Base-by-base conservation (phyloP, 2,797 vertebrate species). In the Pipistrellus pipistrellus region DNA sequence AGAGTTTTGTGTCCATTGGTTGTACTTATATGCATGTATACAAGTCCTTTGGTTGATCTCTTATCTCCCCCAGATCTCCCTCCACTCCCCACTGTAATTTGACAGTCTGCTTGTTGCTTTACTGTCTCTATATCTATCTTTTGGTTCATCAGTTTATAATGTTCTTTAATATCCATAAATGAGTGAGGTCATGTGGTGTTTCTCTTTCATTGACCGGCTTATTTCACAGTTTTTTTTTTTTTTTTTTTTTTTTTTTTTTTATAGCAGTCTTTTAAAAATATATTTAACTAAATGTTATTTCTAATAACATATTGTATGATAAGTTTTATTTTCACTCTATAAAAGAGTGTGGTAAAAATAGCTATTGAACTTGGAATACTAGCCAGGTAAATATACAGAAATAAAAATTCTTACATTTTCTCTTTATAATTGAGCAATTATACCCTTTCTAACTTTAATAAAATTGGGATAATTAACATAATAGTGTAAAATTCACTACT, bases 381-480 rank as follows among this genome's bases (percentile, higher is more conserved):
- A 38, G 59, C 77, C 25, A 8, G n/a, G 0, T 69, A 48, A 69
- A 59, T 27, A 59, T 35, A 69, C 44, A 89, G n/a, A 80, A 46
- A 89, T 76, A 17, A 17, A 23, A 14, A 2, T 30, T 25, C 13
- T 21, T 41, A n/a, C 53, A 80, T 48, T 71, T 59, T 55, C 11
- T 46, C 21, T 21, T 41, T 57, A 55, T 27, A 69, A 69, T 20
- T 89, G 30, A 88, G 25, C 25, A 77, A 77, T 35, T 8, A 53
- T 77, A 13, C 57, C 25, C 30, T 89, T 80, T 53, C 27, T 80
- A 69, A 46, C 66, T 72, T 90, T 90, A 77, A 72, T n/a, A 90
- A 46, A 62, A 82, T 90, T 72, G 46, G 15, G 23, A 75, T 14
- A 68, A 53, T 72, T 62, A 81, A 30, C n/a, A 71, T 3, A 62